Evolutionary conservation across 1,140 invertebrate genomes (phyloP).

Genomic region (Plutomurus gul): DNA sequence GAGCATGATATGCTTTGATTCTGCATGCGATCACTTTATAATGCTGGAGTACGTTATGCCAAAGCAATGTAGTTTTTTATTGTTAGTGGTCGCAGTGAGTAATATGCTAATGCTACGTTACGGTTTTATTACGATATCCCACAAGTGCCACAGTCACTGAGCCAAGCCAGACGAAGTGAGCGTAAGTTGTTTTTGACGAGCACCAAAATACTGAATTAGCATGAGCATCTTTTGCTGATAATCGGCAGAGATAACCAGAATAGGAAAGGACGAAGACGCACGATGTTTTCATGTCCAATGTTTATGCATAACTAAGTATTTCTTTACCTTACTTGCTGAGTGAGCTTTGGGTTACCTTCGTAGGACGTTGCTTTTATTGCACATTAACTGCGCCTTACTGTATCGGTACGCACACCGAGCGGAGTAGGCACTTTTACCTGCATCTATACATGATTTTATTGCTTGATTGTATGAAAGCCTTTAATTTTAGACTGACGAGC

Average conservation of each 20-base stretch:
- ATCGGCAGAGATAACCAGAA: conserved; percentile 11
- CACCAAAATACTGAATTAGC: conserved; percentile 1
- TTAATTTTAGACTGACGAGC: conserved; percentile 16
- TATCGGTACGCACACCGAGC: background rate
- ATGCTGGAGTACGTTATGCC: background rate
- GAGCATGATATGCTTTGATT: background rate
- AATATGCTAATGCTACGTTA: conserved; percentile 1
- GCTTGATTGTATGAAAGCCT: background rate
- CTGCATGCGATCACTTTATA: background rate
- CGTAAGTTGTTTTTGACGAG: background rate
- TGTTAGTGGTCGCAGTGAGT: background rate
- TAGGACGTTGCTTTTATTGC: background rate
- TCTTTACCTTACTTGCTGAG: background rate
- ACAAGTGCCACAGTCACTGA: conserved; percentile 4
- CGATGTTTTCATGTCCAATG: background rate
- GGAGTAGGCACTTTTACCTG: background rate
- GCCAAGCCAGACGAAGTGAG: background rate
- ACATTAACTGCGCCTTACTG: conserved; percentile 3
- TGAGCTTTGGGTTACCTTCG: background rate
- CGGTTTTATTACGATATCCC: background rate
- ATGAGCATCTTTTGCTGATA: conserved; percentile 15
- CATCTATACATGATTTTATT: background rate
- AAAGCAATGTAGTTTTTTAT: background rate
- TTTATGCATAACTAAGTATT: background rate
- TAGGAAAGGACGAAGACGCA: conserved; percentile 19